Percentiles rank a stretch among this genome's conserved stretches.
Evolutionary conservation across 2,113 vertebrate genomes (phyloP).

Genomic region (Etheostoma spectabile): DNA sequence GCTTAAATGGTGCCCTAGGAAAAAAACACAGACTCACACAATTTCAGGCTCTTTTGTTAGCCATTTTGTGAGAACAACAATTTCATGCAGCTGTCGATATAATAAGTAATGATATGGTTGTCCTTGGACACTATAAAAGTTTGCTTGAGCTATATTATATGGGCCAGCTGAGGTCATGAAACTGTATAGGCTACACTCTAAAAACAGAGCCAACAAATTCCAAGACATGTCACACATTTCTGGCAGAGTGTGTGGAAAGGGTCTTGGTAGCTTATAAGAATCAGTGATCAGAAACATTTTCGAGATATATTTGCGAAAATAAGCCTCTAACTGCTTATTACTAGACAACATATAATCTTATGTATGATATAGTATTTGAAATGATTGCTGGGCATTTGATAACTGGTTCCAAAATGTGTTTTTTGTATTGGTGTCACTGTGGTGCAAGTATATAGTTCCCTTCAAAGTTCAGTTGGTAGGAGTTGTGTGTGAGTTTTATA

Average conservation of each 20-base stretch:
- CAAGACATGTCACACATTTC: conserved; percentile 59
- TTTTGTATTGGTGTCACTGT: conserved; percentile 15
- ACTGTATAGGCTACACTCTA: conserved; percentile 65
- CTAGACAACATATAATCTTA: conserved; percentile 53
- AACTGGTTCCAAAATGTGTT: conserved; percentile 28
- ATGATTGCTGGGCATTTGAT: conserved; percentile 25
- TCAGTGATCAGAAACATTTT: conserved; percentile 57
- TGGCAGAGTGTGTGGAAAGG: conserved; percentile 61
- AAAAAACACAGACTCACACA: neutral
- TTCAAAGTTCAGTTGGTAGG: conserved; percentile 11
- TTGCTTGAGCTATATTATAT: conserved; percentile 69
- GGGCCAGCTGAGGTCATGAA: conserved; percentile 71
- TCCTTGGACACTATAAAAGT: conserved; percentile 65
- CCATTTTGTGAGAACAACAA: conserved; percentile 50
- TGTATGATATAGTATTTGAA: conserved; percentile 40
- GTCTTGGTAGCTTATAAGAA: conserved; percentile 40
- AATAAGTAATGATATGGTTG: conserved; percentile 64
- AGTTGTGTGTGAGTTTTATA: conserved; percentile 17
- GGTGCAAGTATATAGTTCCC: conserved; percentile 16
- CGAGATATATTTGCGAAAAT: conserved; percentile 46
- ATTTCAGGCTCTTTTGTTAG: conserved; percentile 28
- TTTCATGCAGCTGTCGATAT: conserved; percentile 61
- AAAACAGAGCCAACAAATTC: conserved; percentile 59
- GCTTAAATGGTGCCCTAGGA: conserved; percentile 18
- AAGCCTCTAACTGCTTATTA: conserved; percentile 51